Conservation (phyloP, 2,113 vertebrate species). For the Fulmarus glacialis region DNA sequence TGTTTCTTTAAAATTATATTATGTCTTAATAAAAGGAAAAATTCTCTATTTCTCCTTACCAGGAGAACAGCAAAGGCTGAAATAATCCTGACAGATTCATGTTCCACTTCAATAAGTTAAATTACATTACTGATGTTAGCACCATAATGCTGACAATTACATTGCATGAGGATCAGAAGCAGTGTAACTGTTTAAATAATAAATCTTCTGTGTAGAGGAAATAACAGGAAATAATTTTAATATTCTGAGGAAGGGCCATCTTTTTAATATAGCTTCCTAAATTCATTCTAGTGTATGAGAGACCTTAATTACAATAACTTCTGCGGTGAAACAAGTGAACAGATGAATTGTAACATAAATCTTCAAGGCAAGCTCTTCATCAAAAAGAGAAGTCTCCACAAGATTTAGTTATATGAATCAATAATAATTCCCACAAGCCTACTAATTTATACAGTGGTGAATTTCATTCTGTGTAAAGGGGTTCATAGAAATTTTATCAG, state of each 20-base stretch:
- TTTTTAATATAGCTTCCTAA: not conserved
- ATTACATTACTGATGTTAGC: not conserved
- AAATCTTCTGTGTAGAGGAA: not conserved
- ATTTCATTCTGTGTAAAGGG: not conserved
- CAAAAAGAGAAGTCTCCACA: not conserved
- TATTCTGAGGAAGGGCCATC: not conserved
- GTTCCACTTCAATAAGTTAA: not conserved
- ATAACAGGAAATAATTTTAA: not conserved
- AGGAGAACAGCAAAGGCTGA: not conserved
- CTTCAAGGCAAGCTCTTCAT: not conserved
- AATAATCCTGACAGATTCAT: not conserved
- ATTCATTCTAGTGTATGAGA: not conserved
- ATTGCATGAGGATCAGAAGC: not conserved
- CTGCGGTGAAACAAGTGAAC: not conserved
- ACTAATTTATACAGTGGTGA: not conserved
- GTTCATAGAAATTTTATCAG: not conserved
- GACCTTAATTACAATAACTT: not conserved
- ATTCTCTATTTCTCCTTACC: not conserved
- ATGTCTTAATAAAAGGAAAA: not conserved
- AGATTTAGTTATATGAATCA: not conserved
- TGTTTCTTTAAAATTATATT: not conserved
- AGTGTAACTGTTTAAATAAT: not conserved
- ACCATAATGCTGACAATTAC: not conserved
- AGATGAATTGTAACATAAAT: not conserved
- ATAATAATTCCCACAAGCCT: not conserved